Evolutionary conservation across 2,113 vertebrate species (phyloP).

Genomic region (Corythornis vintsioides): DNA sequence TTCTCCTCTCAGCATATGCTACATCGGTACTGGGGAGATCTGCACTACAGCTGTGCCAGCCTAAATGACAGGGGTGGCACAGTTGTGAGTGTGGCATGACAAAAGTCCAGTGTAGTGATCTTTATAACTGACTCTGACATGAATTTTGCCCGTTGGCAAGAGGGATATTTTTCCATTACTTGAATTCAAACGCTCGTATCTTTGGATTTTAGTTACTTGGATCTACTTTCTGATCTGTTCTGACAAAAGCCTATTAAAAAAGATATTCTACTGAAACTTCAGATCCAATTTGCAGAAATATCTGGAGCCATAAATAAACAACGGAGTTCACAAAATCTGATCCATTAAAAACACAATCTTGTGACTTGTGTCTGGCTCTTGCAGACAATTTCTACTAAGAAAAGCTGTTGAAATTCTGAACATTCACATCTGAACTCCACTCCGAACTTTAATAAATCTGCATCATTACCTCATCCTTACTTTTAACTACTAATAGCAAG

Average conservation of each 20-base stretch:
- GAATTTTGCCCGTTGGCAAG: background rate
- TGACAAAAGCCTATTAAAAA: background rate
- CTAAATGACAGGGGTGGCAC: background rate
- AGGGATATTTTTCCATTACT: background rate
- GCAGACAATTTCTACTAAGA: background rate
- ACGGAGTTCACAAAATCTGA: background rate
- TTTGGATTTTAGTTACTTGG: background rate
- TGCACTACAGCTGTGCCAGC: background rate
- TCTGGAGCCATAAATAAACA: constrained; percentile 2
- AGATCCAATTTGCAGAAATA: background rate
- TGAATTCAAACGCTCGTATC: background rate
- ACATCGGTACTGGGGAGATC: background rate
- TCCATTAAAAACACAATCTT: background rate
- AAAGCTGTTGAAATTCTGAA: background rate
- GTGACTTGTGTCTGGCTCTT: background rate
- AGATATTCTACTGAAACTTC: background rate
- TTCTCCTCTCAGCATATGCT: background rate
- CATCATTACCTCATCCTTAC: background rate
- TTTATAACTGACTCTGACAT: background rate
- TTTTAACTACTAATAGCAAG: background rate
- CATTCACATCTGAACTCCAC: background rate
- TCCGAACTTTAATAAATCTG: background rate
- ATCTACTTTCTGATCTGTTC: background rate
- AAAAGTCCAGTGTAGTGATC: background rate
- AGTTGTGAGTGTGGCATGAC: background rate